Evolutionary conservation across 2,797 vertebrate species (phyloP), one percentile per base, ranked within the genome.

Genomic region (Coilia nasus): DNA sequence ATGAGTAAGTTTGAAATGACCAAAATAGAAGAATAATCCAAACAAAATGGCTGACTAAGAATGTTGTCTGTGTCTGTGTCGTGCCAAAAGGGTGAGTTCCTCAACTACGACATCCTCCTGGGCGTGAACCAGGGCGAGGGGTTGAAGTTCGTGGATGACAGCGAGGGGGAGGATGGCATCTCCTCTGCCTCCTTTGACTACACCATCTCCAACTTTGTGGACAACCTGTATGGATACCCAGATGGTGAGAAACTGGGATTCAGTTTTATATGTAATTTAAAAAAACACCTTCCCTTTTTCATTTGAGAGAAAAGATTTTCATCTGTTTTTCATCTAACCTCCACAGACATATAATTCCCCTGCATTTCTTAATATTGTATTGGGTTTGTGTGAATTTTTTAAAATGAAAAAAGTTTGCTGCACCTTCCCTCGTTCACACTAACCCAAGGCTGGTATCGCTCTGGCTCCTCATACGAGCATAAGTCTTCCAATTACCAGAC

Each of bases 61-160:
- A 57, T 59, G 81, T 28, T 23, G 71, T 75, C 59, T 82, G 54
- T 87, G 25, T 85, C 81, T 90, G 84, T 88, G 82, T 87, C 2
- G 5, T 87, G 82, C 87, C 91, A 89, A 86, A 83, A 96, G 93
- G 98, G 98, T 0, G 98, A 99, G 91, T 99, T 99, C 92, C 96
- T 99, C 89, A 99, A 98, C 94, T 99, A 99, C 0, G 97, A 99
- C 94, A 98, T 99, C 91, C 90, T 99, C 85, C 96, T 99, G 21
- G 97, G 98, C 0, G 97, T 99, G 90, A 99, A 99, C 93, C 98
- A 99, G 82, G 98, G 98, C 0, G 98, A 99, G 86, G 98, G 98
- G 0, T 85, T 99, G 9, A 99, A 99, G 90, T 99, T 99, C 82
- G 98, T 99, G 86, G 98, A 99, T 86, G 97, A 98, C 91, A 97